Conservation (phyloP, 2,797 vertebrate species). For the Ctenosaura bakeri region DNA sequence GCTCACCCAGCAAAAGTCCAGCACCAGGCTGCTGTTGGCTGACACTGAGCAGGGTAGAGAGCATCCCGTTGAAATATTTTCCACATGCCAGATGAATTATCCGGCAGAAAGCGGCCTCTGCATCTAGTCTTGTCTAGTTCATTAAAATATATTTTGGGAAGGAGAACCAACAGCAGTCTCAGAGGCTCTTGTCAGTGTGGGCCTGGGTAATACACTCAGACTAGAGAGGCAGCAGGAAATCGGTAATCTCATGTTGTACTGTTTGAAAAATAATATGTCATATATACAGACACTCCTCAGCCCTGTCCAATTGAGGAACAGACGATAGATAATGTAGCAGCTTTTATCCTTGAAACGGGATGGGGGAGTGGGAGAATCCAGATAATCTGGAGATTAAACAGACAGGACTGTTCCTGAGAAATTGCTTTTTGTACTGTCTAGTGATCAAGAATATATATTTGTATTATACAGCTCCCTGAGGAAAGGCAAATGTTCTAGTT, state of each 20-base stretch:
- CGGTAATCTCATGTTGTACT: background rate
- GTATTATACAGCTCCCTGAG: constrained; percentile 37
- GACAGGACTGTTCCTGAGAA: constrained; percentile 52
- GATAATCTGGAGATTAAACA: constrained; percentile 69
- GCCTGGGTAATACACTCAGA: background rate
- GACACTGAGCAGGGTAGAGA: background rate
- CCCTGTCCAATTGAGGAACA: constrained; percentile 27
- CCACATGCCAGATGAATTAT: background rate
- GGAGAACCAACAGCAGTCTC: background rate
- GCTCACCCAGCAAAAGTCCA: background rate
- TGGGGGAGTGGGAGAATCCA: constrained; percentile 19
- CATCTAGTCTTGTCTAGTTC: background rate
- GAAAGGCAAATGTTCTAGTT: constrained; percentile 45
- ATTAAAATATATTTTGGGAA: constrained; percentile 3
- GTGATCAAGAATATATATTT: constrained; percentile 8
- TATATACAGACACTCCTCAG: background rate
- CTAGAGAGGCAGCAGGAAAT: constrained; percentile 1
- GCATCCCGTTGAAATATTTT: background rate
- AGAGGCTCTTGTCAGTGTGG: background rate
- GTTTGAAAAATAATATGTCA: constrained; percentile 35
- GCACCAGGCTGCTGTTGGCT: too few relatives aligned
- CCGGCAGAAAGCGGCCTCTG: background rate
- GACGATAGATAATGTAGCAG: constrained; percentile 53
- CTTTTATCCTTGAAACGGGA: constrained; percentile 48
- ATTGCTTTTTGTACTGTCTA: constrained; percentile 55